phyloP scores from a whole-genome alignment of 2,888 invertebrate genomes.

The Callinectes sapidus region DNA sequence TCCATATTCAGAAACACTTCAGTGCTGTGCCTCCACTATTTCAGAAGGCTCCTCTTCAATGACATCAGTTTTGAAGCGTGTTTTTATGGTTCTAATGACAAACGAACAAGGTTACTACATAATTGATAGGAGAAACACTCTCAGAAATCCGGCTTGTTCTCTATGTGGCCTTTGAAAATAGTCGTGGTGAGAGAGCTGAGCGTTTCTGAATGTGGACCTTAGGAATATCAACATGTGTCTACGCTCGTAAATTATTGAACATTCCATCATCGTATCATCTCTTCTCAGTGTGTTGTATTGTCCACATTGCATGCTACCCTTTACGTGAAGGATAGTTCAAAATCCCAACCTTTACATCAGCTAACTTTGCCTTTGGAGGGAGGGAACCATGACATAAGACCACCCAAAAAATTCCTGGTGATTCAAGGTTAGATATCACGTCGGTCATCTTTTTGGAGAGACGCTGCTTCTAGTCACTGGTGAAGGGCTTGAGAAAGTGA shows the following conservation, averaged over 20 bases:
- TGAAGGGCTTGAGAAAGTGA: not conserved
- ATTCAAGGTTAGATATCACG: not conserved
- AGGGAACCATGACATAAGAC: not conserved
- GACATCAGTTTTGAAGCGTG: too few relatives aligned
- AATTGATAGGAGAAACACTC: too few relatives aligned
- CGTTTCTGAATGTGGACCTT: too few relatives aligned
- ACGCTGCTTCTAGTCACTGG: not conserved
- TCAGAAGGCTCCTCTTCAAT: too few relatives aligned
- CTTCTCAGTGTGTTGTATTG: not conserved
- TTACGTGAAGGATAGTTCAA: not conserved
- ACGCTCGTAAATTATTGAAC: not conserved
- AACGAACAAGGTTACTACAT: too few relatives aligned
- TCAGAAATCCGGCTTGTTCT: too few relatives aligned
- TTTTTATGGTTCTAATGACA: too few relatives aligned
- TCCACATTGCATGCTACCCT: not conserved
- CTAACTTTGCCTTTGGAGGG: not conserved
- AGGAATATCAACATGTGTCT: not conserved
- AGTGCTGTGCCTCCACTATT: too few relatives aligned
- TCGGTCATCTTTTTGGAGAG: not conserved
- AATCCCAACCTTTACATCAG: not conserved
- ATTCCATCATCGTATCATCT: not conserved
- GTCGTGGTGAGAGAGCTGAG: too few relatives aligned
- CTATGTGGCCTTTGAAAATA: too few relatives aligned
- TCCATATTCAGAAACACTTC: too few relatives aligned
- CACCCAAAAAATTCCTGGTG: not conserved